Percentiles rank a stretch among this genome's conserved stretches.
These are phyloP conservation scores for Dryadula phaetusa DNA, from an alignment of 2,888 invertebrate species.

Conservation along the genomic window DNA sequence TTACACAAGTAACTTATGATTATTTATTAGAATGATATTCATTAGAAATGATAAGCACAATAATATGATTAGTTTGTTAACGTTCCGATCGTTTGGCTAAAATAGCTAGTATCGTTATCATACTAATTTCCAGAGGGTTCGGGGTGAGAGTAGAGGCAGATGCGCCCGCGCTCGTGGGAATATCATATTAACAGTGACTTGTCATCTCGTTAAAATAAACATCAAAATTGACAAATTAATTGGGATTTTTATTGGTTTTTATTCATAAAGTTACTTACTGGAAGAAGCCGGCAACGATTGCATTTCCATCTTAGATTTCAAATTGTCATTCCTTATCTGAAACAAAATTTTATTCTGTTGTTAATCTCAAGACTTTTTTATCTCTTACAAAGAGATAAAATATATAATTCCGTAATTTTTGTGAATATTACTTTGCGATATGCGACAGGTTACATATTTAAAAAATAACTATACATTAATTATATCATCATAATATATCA, in stretches of 20 bases:
- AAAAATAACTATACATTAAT: no score
- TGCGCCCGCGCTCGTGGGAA: slow-evolving; percentile 74
- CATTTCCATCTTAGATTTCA: slow-evolving; percentile 57
- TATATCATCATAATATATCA: no score
- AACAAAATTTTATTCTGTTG: slow-evolving; percentile 42
- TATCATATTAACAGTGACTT: slow-evolving; percentile 59
- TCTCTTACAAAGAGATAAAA: no score
- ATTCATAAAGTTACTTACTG: slow-evolving; percentile 57
- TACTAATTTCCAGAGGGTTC: slow-evolving; percentile 44
- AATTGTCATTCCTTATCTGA: slow-evolving; percentile 50
- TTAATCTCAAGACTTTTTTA: no score
- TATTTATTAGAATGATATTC: no score
- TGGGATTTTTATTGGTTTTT: neutral
- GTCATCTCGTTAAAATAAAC: slow-evolving; percentile 56
- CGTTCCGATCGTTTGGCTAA: slow-evolving; percentile 21
- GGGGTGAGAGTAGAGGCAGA: slow-evolving; percentile 65
- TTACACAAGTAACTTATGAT: neutral
- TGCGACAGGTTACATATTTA: neutral
- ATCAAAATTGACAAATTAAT: neutral
- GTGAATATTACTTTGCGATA: no score
- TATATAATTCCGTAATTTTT: no score
- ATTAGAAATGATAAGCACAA: neutral
- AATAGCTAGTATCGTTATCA: slow-evolving; percentile 51
- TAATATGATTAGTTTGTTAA: neutral
- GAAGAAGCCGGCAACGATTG: slow-evolving; percentile 64